Conservation (phyloP, 2,113 vertebrate species). For the Grus americana region DNA sequence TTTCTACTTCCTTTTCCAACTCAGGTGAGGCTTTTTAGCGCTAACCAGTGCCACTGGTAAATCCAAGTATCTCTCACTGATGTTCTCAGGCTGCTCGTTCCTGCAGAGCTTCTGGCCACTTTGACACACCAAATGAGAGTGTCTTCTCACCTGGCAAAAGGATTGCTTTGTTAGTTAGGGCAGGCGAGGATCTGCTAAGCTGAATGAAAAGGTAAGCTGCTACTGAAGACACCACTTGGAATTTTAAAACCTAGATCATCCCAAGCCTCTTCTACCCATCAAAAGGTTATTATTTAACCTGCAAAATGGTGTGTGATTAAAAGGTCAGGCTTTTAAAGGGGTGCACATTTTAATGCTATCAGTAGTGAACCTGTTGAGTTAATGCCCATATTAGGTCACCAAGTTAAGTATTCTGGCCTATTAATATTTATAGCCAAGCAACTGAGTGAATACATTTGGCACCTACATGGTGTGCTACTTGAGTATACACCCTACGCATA, state of each 20-base stretch:
- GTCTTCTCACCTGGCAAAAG: background rate
- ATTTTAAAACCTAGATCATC: background rate
- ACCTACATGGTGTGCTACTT: background rate
- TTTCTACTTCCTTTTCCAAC: background rate
- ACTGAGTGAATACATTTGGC: background rate
- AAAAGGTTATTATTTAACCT: background rate
- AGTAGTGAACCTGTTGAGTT: background rate
- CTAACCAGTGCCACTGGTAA: background rate
- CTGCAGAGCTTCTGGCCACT: background rate
- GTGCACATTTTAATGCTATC: background rate
- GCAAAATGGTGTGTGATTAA: background rate
- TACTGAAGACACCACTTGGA: background rate
- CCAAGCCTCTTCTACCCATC: background rate
- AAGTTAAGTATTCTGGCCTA: background rate
- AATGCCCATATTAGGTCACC: background rate
- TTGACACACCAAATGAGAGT: background rate
- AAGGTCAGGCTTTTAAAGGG: background rate
- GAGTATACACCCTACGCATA: background rate
- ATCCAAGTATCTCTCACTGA: background rate
- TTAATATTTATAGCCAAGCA: background rate
- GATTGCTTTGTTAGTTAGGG: background rate
- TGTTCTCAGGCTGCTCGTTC: background rate
- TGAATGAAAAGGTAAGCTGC: background rate
- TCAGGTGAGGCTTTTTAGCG: background rate
- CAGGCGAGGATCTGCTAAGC: background rate